Conservation (phyloP, 2,888 invertebrate species). For the Slavum lentiscoides region DNA sequence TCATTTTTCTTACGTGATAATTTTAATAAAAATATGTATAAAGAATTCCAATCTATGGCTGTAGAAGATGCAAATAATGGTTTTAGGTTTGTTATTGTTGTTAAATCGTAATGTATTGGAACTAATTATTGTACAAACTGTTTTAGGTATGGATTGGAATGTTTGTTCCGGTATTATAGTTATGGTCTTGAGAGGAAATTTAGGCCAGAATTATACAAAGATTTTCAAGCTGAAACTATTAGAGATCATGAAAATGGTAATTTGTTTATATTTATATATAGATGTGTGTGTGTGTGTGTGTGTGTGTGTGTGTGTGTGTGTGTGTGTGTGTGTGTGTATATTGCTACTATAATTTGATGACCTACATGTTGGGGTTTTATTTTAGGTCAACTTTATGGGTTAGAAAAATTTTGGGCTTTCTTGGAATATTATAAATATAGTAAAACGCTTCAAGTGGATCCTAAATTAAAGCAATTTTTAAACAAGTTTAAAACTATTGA, state of each 20-base stretch:
- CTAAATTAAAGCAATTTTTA: conserved; percentile 73
- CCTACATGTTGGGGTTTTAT: conserved; percentile 22
- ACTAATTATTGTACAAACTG: neutral
- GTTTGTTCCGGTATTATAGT: conserved; percentile 91
- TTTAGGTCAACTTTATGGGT: conserved; percentile 90
- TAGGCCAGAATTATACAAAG: conserved; percentile 90
- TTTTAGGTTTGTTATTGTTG: conserved; percentile 70
- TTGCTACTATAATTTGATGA: too few relatives aligned
- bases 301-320: too few relatives aligned
- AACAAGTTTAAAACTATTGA: conserved; percentile 83
- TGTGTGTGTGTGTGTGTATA: too few relatives aligned
- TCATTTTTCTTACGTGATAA: conserved; percentile 98
- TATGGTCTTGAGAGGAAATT: conserved; percentile 97
- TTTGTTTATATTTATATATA: neutral
- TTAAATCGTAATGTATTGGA: too few relatives aligned
- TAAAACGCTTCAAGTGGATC: conserved; percentile 73
- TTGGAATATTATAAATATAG: conserved; percentile 91
- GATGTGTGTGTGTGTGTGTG: too few relatives aligned
- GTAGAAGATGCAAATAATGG: conserved; percentile 89
- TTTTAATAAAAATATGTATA: conserved; percentile 97
- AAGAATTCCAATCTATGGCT: conserved; percentile 90
- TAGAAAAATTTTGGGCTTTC: conserved; percentile 99
- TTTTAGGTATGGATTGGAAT: conserved; percentile 66
- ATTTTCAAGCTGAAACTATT: conserved; percentile 92
- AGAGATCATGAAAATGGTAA: conserved; percentile 85